These are phyloP conservation scores for Eumaeus atala DNA, from an alignment of 1,140 invertebrate species.

Conservation along the genomic window DNA sequence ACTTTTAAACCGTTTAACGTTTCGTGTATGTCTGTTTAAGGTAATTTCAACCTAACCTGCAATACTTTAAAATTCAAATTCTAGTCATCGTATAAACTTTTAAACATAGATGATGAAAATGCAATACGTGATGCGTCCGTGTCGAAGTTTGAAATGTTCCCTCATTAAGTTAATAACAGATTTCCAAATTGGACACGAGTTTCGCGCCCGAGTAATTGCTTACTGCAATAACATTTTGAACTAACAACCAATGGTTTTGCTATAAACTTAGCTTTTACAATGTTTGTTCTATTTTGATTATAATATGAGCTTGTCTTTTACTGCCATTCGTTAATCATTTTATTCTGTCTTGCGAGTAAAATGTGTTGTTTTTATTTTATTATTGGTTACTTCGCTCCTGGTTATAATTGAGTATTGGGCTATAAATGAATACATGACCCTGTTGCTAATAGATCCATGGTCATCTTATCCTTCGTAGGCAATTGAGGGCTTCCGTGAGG, in stretches of 20 bases:
- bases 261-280: slow-evolving; percentile 1
- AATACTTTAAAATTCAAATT: neutral
- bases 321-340: too few species aligned
- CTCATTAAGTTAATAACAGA: slow-evolving; percentile 11
- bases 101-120: slow-evolving; percentile 7
- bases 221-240: neutral
- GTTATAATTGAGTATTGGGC: too few species aligned
- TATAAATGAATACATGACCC: too few species aligned
- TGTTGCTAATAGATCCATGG: too few species aligned
- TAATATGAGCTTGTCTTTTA: too few species aligned
- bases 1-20: slow-evolving; percentile 4
- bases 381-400: too few species aligned
- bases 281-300: neutral
- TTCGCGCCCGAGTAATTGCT: slow-evolving; percentile 6
- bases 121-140: slow-evolving; percentile 8
- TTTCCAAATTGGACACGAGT: slow-evolving; percentile 5
- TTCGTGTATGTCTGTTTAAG: neutral
- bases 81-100: neutral
- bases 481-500: too few species aligned
- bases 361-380: too few species aligned
- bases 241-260: neutral
- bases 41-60: neutral
- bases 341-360: too few species aligned
- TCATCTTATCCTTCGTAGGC: too few species aligned
- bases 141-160: slow-evolving; percentile 8